Evolutionary conservation across 2,888 invertebrate species (phyloP), one percentile per base, ranked within the genome.

Genomic region (Agonopterix subpropinquella): DNA sequence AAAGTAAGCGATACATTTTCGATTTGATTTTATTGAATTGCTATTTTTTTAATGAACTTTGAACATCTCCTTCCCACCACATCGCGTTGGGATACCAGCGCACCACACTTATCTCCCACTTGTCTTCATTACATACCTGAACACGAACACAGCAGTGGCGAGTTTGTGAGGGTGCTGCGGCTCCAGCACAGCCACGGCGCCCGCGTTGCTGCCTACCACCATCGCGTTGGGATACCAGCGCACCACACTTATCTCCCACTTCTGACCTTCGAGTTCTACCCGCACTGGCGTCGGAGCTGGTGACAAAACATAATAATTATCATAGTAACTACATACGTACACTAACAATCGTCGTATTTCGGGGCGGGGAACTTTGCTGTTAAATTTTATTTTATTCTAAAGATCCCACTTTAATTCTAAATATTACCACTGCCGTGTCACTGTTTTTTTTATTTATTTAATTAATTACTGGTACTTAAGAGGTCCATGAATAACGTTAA

Each of bases 121-220:
- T 18, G 15, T 80, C 53, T 8, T 53, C 55, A 18, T 18, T 18
- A 18, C 18, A 65, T 36, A 88, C 87, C 58, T 73, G 60, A 67
- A 82, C 0, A 77, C 57, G 51, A 75, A 80, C 0, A 64, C 55
- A 2, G 70, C 77, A 2, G 78, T 65, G 0, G 66, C 28, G 0
- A 74, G 54, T 0, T 41, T 13, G 45, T 70, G 60, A 9, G 69
- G 60, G 1, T 51, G 49, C 0, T 36, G 35, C 0, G 58, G 56
- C 1, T 57, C 37, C 9, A 84, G 56, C 8, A 80, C 42, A 0
- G 80, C 74, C 13, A 91, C 81, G 44, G 83, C 92, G 74, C 95
- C 95, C 62, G 89, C 86, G 56, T 80, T 83, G 53, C 91, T 90
- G 36, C 94, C 94, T 41, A 92, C 73, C 42, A 92, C 88, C 46